These are phyloP conservation scores for Ridgeia piscesae DNA, from an alignment of 1,140 invertebrate genomes.

Conservation along the genomic window DNA sequence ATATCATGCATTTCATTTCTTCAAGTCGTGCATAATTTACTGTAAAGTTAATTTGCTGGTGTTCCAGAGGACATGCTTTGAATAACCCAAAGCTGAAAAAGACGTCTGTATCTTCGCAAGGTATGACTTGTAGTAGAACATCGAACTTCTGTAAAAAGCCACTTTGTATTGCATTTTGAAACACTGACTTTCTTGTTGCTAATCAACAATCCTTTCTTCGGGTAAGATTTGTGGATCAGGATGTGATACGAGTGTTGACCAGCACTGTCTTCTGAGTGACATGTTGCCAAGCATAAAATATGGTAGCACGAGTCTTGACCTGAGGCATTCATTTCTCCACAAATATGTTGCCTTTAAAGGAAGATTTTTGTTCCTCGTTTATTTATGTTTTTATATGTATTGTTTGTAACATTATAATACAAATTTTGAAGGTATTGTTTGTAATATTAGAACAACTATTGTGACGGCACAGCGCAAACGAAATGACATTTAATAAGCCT, in stretches of 20 bases:
- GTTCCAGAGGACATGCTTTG: background rate
- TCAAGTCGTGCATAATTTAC: too few relatives aligned
- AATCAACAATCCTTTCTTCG: background rate
- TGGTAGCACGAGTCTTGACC: background rate
- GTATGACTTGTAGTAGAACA: background rate
- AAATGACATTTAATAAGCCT: too few relatives aligned
- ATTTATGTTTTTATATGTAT: too few relatives aligned
- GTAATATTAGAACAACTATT: too few relatives aligned
- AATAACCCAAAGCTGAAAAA: slow-evolving; percentile 1
- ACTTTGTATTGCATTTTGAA: background rate
- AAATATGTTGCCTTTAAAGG: background rate
- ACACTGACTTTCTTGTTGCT: background rate
- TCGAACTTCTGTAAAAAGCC: background rate
- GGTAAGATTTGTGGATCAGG: background rate
- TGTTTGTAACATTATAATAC: too few relatives aligned
- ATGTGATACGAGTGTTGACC: background rate
- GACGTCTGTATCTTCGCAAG: background rate
- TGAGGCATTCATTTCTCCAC: background rate
- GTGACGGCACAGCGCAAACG: too few relatives aligned
- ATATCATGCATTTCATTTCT: too few relatives aligned
- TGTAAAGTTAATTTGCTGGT: too few relatives aligned
- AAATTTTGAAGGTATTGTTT: too few relatives aligned
- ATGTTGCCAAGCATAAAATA: background rate
- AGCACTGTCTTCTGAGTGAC: background rate
- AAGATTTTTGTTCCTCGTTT: too few relatives aligned